These are phyloP conservation scores for Brenthis daphne DNA, from an alignment of 2,888 invertebrate genomes.

Conservation along the genomic window DNA sequence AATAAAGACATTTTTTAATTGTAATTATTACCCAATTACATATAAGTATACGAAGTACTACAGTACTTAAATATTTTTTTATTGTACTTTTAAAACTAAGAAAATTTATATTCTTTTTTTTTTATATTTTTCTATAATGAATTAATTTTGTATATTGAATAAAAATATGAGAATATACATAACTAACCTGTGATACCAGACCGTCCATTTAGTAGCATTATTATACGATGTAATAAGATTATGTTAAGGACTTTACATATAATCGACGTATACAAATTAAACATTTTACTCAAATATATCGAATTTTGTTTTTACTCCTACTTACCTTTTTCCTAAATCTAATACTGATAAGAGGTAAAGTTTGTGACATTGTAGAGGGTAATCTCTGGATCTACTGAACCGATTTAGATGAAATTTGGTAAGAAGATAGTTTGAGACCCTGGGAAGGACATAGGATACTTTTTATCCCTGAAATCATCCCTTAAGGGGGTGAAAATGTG, in stretches of 20 bases:
- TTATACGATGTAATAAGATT: conserved; percentile 33
- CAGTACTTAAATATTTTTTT: conserved; percentile 4
- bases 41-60: conserved; percentile 2
- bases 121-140: conserved; percentile 12
- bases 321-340: neutral
- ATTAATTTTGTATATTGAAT: conserved; percentile 42
- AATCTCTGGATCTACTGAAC: no score
- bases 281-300: conserved; percentile 18
- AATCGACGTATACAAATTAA: conserved; percentile 30
- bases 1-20: no score
- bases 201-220: conserved; percentile 62
- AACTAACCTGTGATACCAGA: conserved; percentile 79
- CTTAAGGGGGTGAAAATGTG: no score
- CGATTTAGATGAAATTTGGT: no score
- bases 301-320: neutral
- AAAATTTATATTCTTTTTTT: neutral
- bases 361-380: no score
- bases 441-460: no score
- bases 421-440: no score
- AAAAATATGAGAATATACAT: conserved; percentile 56
- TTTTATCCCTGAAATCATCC: no score
- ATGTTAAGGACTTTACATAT: conserved; percentile 24
- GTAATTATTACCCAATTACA: neutral
- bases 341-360: no score
- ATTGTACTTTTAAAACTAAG: neutral